phyloP scores from a whole-genome alignment of 2,888 invertebrate species.

The Heliconius ismenius region DNA sequence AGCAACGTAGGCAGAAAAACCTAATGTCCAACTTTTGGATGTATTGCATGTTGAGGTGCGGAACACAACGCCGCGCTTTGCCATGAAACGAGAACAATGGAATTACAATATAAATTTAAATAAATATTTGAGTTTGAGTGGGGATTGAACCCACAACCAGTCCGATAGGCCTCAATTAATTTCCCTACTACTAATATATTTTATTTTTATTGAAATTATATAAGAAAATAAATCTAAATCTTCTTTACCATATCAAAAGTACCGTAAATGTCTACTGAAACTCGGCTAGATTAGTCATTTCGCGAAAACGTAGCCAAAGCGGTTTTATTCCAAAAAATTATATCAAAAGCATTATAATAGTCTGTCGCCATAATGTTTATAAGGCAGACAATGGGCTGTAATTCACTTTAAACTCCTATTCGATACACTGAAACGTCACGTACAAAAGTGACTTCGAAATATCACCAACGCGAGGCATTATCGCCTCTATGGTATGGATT shows the following conservation, averaged over 20 bases:
- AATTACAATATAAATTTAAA: too few species aligned
- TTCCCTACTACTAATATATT: too few species aligned
- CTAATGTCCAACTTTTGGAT: too few species aligned
- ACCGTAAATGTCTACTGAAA: neutral
- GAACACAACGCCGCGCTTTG: too few species aligned
- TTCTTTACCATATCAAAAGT: neutral
- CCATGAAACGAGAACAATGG: too few species aligned
- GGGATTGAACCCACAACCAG: too few species aligned
- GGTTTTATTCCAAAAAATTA: conserved; percentile 1
- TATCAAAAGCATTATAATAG: conserved; percentile 29
- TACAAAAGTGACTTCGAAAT: conserved; percentile 12
- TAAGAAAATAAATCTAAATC: neutral
- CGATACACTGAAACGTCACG: conserved; percentile 35
- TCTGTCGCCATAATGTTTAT: conserved; percentile 29
- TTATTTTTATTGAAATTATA: neutral
- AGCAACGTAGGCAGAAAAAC: too few species aligned
- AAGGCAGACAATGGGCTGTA: conserved; percentile 35
- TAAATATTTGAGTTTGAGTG: too few species aligned
- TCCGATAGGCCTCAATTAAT: too few species aligned
- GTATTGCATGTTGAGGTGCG: too few species aligned
- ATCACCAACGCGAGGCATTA: neutral
- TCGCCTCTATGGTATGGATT: conserved; percentile 5
- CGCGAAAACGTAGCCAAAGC: neutral
- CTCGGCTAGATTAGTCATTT: neutral
- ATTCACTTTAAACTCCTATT: conserved; percentile 41